phyloP scores from a whole-genome alignment of 2,888 invertebrate species.

The Balanococcus diminutus region DNA sequence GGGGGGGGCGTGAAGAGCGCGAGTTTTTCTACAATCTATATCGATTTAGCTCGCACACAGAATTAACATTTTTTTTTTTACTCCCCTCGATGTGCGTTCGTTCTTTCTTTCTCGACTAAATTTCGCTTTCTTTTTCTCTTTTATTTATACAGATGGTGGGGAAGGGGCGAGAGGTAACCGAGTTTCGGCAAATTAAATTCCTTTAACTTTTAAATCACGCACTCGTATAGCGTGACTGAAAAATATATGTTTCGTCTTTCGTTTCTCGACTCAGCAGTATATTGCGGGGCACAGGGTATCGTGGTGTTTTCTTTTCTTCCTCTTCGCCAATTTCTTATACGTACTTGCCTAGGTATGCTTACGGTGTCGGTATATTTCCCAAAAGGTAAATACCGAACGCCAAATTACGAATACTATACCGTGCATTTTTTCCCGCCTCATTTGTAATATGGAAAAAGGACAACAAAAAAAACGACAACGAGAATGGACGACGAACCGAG shows the following conservation, averaged over 20 bases:
- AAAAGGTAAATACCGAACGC: conserved; percentile 15
- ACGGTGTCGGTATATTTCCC: no score
- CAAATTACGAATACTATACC: conserved; percentile 13
- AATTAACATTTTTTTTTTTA: conserved; percentile 16
- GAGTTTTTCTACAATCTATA: conserved; percentile 18
- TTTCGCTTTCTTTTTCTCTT: neutral
- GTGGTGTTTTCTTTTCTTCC: neutral
- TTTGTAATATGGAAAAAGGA: no score
- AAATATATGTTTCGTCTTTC: conserved; percentile 37
- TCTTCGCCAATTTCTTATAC: neutral
- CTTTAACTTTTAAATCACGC: conserved; percentile 41
- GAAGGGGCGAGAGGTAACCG: neutral
- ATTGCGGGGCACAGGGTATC: neutral
- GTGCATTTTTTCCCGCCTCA: neutral
- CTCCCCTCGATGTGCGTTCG: neutral
- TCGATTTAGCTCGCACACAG: conserved; percentile 33
- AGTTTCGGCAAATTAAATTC: conserved; percentile 31
- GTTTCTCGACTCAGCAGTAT: no score
- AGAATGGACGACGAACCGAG: neutral
- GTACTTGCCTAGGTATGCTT: no score
- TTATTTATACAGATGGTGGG: neutral
- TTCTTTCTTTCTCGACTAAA: neutral
- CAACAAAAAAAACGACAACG: neutral
- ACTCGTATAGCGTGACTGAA: conserved; percentile 38
- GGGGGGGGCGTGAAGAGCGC: no score